These are phyloP conservation scores for Oreochromis niloticus DNA, from an alignment of 2,113 vertebrate species.

Conservation along the genomic window DNA sequence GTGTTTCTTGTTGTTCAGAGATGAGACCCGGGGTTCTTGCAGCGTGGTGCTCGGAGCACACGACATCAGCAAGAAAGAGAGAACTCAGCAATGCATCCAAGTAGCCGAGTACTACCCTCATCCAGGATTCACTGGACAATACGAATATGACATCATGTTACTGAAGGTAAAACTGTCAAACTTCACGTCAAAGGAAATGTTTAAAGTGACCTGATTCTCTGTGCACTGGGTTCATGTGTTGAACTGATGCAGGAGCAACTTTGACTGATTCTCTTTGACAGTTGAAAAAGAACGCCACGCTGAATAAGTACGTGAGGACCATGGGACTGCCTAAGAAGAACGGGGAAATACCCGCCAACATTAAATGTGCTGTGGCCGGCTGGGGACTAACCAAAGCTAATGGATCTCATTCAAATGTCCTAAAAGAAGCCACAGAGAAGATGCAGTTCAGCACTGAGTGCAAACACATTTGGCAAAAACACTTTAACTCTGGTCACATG, in stretches of 20 bases:
- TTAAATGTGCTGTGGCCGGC: conserved; percentile 42
- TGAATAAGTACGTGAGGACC: conserved; percentile 25
- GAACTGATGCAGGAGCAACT: not conserved
- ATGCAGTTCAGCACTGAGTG: not conserved
- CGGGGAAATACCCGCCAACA: not conserved
- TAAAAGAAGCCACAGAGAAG: conserved; percentile 37
- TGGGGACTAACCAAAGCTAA: conserved; percentile 29
- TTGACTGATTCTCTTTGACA: not conserved
- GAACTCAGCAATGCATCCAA: conserved; percentile 46
- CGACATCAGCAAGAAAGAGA: conserved; percentile 23
- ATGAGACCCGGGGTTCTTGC: not conserved
- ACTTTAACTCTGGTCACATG: conserved; percentile 25
- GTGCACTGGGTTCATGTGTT: not conserved
- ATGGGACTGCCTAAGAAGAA: conserved; percentile 22
- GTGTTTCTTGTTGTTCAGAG: not conserved
- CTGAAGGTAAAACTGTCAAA: conserved; percentile 38
- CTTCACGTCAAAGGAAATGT: not conserved
- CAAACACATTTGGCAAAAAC: not conserved
- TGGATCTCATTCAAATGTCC: not conserved
- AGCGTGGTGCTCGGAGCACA: conserved; percentile 65
- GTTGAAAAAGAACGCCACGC: conserved; percentile 33
- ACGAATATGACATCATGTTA: conserved; percentile 54
- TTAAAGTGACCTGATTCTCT: not conserved
- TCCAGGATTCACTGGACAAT: not conserved
- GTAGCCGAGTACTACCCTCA: conserved; percentile 31